phyloP scores from a whole-genome alignment of 2,113 vertebrate genomes.

The Siniperca knerii region DNA sequence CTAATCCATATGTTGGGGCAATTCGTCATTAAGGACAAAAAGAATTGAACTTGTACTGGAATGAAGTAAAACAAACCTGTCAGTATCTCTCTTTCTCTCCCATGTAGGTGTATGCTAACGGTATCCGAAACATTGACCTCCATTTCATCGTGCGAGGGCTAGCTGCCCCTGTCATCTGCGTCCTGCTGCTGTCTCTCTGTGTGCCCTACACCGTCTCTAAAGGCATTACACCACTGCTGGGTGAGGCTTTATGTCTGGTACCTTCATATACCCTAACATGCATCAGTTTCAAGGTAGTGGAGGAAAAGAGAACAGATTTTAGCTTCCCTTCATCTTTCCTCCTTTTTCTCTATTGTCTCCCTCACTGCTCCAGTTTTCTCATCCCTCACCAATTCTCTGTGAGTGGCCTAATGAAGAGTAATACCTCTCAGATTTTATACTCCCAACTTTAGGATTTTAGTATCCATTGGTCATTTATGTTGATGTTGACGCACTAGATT shows the following conservation, averaged over 20 bases:
- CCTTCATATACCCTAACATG: background rate
- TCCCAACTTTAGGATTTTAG: background rate
- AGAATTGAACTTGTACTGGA: background rate
- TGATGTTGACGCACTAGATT: background rate
- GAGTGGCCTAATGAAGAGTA: background rate
- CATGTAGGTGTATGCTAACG: slow-evolving; percentile 93
- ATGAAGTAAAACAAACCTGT: background rate
- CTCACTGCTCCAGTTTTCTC: slow-evolving; percentile 12
- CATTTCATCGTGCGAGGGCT: slow-evolving; percentile 93
- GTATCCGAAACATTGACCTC: slow-evolving; percentile 96
- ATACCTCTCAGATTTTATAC: background rate
- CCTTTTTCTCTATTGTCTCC: background rate
- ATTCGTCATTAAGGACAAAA: background rate
- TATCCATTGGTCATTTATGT: background rate
- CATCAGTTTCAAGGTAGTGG: background rate
- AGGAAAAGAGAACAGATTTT: background rate
- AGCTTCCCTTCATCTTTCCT: background rate
- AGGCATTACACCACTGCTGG: slow-evolving; percentile 90
- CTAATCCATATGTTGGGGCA: background rate
- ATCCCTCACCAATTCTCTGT: background rate
- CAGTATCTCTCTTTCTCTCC: background rate
- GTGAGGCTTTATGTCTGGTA: slow-evolving; percentile 76
- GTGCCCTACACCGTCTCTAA: slow-evolving; percentile 93
- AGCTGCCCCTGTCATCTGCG: slow-evolving; percentile 93
- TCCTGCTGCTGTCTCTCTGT: slow-evolving; percentile 92